Conservation (phyloP, 2,113 vertebrate species). For the Prunella fulvescens region DNA sequence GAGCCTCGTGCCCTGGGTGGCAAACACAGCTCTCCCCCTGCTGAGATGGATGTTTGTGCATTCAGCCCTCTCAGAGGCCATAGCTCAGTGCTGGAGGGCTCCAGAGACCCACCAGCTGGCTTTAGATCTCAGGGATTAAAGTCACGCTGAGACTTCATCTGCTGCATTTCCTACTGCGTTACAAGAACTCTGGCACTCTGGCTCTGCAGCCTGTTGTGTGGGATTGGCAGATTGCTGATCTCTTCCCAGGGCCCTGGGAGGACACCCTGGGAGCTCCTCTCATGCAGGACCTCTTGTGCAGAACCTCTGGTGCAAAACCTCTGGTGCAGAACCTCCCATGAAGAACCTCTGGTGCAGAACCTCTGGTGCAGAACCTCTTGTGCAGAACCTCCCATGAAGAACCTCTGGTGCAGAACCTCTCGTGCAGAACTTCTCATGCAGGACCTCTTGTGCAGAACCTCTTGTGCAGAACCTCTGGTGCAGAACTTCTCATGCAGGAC, state of each 20-base stretch:
- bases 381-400: neutral
- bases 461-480: neutral
- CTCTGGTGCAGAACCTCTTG: too few relatives aligned
- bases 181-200: neutral
- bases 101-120: neutral
- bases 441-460: too few relatives aligned
- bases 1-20: neutral
- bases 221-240: neutral
- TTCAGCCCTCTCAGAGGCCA: neutral
- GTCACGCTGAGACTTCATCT: neutral
- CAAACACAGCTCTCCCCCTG: neutral
- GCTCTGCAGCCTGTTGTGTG: neutral
- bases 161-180: neutral
- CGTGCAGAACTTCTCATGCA: rapidly evolving
- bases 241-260: neutral
- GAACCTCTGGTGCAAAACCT: too few relatives aligned
- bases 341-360: too few relatives aligned
- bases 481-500: neutral
- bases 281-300: neutral
- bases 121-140: neutral
- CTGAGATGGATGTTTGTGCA: neutral
- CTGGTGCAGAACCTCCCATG: too few relatives aligned
- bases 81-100: neutral
- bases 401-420: neutral
- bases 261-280: neutral